A percentile compares a stretch with the other conserved stretches of the same genome.
These are phyloP conservation scores for Pycnomerus fuliginosus DNA, from an alignment of 2,888 invertebrate genomes.

Conservation along the genomic window DNA sequence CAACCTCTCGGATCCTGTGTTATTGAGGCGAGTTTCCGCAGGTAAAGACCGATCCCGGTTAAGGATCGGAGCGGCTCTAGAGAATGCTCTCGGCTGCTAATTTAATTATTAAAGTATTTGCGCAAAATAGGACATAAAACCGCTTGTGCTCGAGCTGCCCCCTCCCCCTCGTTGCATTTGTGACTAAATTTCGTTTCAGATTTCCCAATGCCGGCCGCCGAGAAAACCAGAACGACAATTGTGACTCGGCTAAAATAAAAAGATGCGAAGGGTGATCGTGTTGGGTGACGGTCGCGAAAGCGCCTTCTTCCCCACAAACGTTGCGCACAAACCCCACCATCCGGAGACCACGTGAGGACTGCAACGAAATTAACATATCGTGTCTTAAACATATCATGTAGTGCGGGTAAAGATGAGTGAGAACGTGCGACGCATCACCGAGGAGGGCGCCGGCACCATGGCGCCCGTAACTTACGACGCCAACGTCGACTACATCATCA, in stretches of 20 bases:
- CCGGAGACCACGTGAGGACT: constrained; percentile 31
- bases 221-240: too few relatives aligned
- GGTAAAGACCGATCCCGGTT: too few relatives aligned
- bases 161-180: too few relatives aligned
- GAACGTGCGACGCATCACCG: constrained; percentile 35
- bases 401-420: constrained; percentile 39
- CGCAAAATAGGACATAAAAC: too few relatives aligned
- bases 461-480: constrained; percentile 48
- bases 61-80: too few relatives aligned
- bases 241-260: constrained; percentile 6
- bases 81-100: too few relatives aligned
- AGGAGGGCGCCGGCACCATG: constrained; percentile 45
- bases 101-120: too few relatives aligned
- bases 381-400: constrained; percentile 34
- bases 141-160: too few relatives aligned
- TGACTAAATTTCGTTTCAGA: too few relatives aligned
- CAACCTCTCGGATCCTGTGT: too few relatives aligned
- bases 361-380: constrained; percentile 35
- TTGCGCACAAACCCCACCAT: constrained; percentile 15
- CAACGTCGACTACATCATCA: constrained; percentile 73
- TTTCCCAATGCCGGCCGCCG: too few relatives aligned
- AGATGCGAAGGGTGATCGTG: constrained; percentile 34
- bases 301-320: constrained; percentile 40
- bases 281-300: constrained; percentile 44
- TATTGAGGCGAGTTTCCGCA: too few relatives aligned